Base-by-base conservation (phyloP, 2,888 invertebrate species). In the Gordius sp. region DNA sequence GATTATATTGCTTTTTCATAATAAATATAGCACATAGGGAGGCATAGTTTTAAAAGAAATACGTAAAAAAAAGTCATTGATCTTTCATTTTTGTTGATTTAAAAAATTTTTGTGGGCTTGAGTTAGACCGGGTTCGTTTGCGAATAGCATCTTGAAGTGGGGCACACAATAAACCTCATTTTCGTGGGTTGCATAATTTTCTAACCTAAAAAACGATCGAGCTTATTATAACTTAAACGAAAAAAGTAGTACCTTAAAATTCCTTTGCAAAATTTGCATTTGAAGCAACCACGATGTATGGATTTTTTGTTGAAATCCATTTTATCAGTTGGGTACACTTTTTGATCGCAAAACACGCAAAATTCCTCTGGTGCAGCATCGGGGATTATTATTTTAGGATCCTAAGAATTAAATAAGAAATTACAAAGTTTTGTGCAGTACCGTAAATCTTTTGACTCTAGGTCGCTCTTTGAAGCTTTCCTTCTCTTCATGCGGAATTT, bases 401-500 rank as follows among this genome's bases (percentile, higher is more conserved):
- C 55, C 55, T 54, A 27, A 33, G n/a, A 33, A 13, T 33, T 13
- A 33, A 33, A 33, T n/a, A 47, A 47, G 47, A 47, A 47, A 23
- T 8, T 47, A 20, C 4, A 47, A 8, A 47, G 47, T 47, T 13
- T 16, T 20, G 8, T 8, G 20, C 16, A 23, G 2, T 26, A 54
- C 55, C 2, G 55, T 28, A 54, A 54, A 54, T 54, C 55, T 24
- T 54, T 28, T 54, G 27, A 54, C 27, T n/a, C 20, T 26, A 16
- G 55, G 55, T 8, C 4, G 4, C 27, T 54, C 55, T 28, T 54
- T 54, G 16, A 27, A 2, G 4, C 24, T 4, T 27, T 26, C 8
- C 4, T 26, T 24, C 4, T 13, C n/a, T 8, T 8, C 23, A n/a
- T 47, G 47, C 4, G 47, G 47, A 20, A 47, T 47, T 13, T 13